Evolutionary conservation across 2,113 vertebrate genomes (phyloP), one percentile per base, ranked within the genome.

Genomic region (Bostrychus sinensis): DNA sequence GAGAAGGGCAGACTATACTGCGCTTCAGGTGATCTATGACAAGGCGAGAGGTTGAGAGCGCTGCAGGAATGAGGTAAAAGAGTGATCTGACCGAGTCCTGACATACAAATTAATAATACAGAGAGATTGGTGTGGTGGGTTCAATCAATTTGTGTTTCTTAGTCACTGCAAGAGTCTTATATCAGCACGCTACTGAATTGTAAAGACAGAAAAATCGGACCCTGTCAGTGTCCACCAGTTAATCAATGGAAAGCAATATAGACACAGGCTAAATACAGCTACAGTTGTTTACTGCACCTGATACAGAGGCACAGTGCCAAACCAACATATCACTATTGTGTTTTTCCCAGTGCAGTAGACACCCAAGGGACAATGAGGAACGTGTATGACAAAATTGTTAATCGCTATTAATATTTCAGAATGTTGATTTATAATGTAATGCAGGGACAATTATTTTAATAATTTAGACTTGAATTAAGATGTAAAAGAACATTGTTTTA

Each of bases 241-340:
- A 39, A 38, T 2, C 11, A 3, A 20, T 48, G 58, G 1, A 1
- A 12, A 30, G 37, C 23, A 64, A 23, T 25, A 22, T 14, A 48
- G 22, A n/a, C 36, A 57, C 43, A 30, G 28, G 53, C 23, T 58
- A 46, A 38, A 16, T 53, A 32, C 22, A 59, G 28, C 25, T 34
- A 32, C 32, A n/a, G 50, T 62, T 81, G 75, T 80, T 70, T 70
- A 67, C 60, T 28, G 28, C 60, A 82, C 50, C 63, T 84, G 70
- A 70, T 72, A 45, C 72, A 39, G 58, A 0, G 32, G 61, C 50
- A 70, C 56, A 66, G 43, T 70, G 63, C 69, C 57, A 59, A 57
- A 42, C 23, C 25, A 70, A 74, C 57, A 74, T 20, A 45, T 51
- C 61, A 23, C 26, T 37, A 39, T 34, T 25, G 46, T 57, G 22